Evolutionary conservation across 2,888 invertebrate species (phyloP).

Genomic region (Trachelus stipa): DNA sequence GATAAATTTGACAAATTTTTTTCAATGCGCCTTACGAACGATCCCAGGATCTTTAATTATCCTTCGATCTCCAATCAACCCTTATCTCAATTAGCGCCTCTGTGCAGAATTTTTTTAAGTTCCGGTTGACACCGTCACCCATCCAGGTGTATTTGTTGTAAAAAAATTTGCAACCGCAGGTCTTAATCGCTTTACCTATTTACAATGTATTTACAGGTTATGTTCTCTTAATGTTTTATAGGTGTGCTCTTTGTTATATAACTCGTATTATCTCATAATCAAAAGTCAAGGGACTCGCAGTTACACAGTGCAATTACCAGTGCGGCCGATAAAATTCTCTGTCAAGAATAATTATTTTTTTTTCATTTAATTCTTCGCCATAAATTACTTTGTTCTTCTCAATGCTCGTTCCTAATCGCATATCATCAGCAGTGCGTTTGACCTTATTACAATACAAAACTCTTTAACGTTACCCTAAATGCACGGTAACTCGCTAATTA

Average conservation of each 20-base stretch:
- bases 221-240: neutral
- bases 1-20: neutral
- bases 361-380: neutral
- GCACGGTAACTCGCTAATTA: neutral
- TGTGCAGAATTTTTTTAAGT: neutral
- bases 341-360: neutral
- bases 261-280: neutral
- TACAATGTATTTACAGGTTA: conserved; percentile 37
- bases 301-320: neutral
- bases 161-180: conserved; percentile 24
- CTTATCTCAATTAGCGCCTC: neutral
- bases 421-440: neutral
- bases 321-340: neutral
- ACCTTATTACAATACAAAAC: neutral
- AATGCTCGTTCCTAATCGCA: neutral
- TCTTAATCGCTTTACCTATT: conserved; percentile 17
- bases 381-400: neutral
- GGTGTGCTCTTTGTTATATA: neutral
- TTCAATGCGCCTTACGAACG: neutral
- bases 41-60: neutral
- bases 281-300: neutral
- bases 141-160: conserved; percentile 20
- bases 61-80: neutral
- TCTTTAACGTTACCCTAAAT: neutral
- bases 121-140: neutral